phyloP scores from a whole-genome alignment of 2,113 vertebrate species.

The Barbus barbus region DNA sequence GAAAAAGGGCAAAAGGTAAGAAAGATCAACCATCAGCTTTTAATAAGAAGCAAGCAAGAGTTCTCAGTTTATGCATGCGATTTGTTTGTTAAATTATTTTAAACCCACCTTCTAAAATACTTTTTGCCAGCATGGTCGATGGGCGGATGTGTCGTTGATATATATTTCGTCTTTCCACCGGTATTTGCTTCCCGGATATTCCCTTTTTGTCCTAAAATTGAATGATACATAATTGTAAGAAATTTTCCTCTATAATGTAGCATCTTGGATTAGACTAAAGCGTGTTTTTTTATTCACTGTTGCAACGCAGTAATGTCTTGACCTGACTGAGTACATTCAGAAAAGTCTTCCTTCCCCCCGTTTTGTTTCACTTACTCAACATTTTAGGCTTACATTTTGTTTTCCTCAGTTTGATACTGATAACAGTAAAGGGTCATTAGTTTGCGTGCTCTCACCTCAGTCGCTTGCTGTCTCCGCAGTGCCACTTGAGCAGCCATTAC shows the following conservation, averaged over 20 bases:
- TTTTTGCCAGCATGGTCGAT: constrained; percentile 94
- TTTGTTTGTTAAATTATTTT: background rate
- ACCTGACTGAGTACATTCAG: background rate
- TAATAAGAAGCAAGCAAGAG: background rate
- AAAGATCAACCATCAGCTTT: constrained; percentile 10
- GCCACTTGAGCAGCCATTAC: constrained; percentile 99
- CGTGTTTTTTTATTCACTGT: too few species aligned
- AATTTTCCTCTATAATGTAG: background rate
- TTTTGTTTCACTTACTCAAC: background rate
- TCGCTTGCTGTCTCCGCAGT: constrained; percentile 94
- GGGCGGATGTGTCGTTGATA: constrained; percentile 92
- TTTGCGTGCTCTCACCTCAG: constrained; percentile 81
- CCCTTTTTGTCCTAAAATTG: constrained; percentile 92
- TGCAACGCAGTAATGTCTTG: background rate
- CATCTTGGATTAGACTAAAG: background rate
- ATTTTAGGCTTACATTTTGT: background rate
- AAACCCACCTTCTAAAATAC: constrained; percentile 92
- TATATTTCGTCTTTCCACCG: constrained; percentile 86
- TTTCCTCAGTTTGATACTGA: background rate
- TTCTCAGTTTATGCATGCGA: background rate
- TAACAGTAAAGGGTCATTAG: background rate
- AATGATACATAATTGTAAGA: background rate
- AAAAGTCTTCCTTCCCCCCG: too few species aligned
- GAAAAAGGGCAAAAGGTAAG: constrained; percentile 19
- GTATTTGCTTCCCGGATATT: constrained; percentile 84